These are phyloP conservation scores for Coranthus polyacanthus DNA, from an alignment of 2,797 vertebrate species.

Conservation along the genomic window DNA sequence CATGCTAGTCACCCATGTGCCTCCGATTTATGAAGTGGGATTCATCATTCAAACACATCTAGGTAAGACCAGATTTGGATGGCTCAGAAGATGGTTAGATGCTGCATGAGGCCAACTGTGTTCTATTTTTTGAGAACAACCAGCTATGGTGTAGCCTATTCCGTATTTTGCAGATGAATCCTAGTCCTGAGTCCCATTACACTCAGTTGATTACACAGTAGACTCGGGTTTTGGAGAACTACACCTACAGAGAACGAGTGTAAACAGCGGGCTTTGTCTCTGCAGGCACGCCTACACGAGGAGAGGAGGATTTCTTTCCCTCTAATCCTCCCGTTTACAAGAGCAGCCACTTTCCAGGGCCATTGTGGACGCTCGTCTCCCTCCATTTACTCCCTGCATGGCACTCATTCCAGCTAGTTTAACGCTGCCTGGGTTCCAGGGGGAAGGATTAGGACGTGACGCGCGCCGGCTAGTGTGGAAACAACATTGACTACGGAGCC, in stretches of 20 bases:
- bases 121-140: too few species aligned
- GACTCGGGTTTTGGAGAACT: conserved; percentile 35
- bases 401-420: conserved; percentile 86
- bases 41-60: too few species aligned
- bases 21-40: too few species aligned
- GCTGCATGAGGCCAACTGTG: too few species aligned
- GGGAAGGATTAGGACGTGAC: conserved; percentile 84
- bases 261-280: conserved; percentile 82
- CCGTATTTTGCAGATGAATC: not conserved
- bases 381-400: conserved; percentile 85
- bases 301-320: conserved; percentile 76
- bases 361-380: conserved; percentile 85
- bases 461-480: conserved; percentile 68
- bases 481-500: conserved; percentile 70
- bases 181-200: conserved; percentile 5
- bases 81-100: too few species aligned
- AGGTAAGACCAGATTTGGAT: too few species aligned
- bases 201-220: conserved; percentile 36
- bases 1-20: too few species aligned
- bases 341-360: conserved; percentile 80
- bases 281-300: conserved; percentile 72
- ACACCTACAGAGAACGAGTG: conserved; percentile 49
- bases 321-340: conserved; percentile 88
- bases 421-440: conserved; percentile 82
- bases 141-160: too few species aligned